Conservation (phyloP, 2,888 invertebrate genomes). For the Drosophila merina region DNA sequence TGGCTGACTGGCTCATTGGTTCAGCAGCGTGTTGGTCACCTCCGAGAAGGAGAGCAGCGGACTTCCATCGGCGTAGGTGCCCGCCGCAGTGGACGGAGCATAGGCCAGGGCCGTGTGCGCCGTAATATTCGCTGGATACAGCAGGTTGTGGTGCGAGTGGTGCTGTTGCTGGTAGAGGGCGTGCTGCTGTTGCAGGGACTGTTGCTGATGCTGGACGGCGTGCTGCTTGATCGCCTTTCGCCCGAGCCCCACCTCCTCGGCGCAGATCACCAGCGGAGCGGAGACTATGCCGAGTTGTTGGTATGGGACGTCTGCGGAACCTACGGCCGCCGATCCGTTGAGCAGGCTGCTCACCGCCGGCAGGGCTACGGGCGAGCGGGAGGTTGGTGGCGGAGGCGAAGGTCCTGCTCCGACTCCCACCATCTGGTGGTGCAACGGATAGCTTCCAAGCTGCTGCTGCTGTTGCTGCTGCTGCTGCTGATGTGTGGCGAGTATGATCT, state of each 20-base stretch:
- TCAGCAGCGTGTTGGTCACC: slow-evolving; percentile 90
- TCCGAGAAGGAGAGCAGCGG: slow-evolving; percentile 91
- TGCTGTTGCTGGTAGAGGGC: slow-evolving; percentile 52
- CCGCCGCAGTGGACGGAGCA: slow-evolving; percentile 84
- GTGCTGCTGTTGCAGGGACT: slow-evolving; percentile 30
- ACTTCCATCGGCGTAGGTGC: slow-evolving; percentile 86
- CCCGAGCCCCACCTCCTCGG: slow-evolving; percentile 51
- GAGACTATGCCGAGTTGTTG: slow-evolving; percentile 80
- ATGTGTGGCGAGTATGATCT: slow-evolving; percentile 82
- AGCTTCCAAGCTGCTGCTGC: slow-evolving; percentile 75
- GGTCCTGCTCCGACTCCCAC: slow-evolving; percentile 50
- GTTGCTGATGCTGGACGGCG: slow-evolving; percentile 34
- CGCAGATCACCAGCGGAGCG: slow-evolving; percentile 65
- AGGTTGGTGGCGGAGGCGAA: slow-evolving; percentile 61
- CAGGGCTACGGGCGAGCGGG: slow-evolving; percentile 58
- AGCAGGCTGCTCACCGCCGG: slow-evolving; percentile 68
- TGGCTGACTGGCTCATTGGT: slow-evolving; percentile 84
- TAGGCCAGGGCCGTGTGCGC: slow-evolving; percentile 84
- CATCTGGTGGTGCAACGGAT: slow-evolving; percentile 72
- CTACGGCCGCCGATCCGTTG: slow-evolving; percentile 45
- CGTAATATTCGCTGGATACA: slow-evolving; percentile 83
- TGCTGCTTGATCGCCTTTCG: slow-evolving; percentile 49
- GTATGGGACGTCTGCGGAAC: slow-evolving; percentile 49
- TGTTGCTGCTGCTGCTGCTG: slow-evolving; percentile 66
- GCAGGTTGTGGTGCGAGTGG: slow-evolving; percentile 62